phyloP scores from a whole-genome alignment of 1,140 invertebrate genomes.

The Adoxophyes honmai region DNA sequence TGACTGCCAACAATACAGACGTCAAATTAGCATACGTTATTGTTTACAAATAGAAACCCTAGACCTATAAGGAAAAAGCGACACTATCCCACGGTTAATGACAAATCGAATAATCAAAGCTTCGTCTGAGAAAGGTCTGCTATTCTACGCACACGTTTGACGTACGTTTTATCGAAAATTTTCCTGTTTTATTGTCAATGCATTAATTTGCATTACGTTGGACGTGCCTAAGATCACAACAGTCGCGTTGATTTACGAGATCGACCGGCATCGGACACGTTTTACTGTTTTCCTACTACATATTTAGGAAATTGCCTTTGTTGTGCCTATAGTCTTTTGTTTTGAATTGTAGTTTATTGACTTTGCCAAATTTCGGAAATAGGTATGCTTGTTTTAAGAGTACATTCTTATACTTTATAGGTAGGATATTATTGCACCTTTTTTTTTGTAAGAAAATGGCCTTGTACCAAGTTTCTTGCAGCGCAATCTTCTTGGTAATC shows the following conservation, averaged over 20 bases:
- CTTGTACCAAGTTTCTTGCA: no score
- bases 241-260: background rate
- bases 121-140: constrained; percentile 5
- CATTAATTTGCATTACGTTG: background rate
- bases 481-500: no score
- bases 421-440: no score
- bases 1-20: no score
- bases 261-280: background rate
- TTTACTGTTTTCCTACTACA: constrained; percentile 1
- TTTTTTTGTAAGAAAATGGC: no score
- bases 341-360: background rate
- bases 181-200: constrained; percentile 2
- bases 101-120: background rate
- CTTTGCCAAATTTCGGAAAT: no score
- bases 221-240: background rate
- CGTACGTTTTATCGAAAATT: background rate
- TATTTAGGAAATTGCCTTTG: background rate
- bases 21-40: background rate
- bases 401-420: no score
- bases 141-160: background rate
- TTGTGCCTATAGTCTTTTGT: background rate
- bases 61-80: constrained; percentile 8
- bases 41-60: constrained; percentile 5
- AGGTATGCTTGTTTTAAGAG: no score
- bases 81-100: constrained; percentile 3